Conservation (phyloP, 2,797 vertebrate genomes). For the Girardinus metallicus region DNA sequence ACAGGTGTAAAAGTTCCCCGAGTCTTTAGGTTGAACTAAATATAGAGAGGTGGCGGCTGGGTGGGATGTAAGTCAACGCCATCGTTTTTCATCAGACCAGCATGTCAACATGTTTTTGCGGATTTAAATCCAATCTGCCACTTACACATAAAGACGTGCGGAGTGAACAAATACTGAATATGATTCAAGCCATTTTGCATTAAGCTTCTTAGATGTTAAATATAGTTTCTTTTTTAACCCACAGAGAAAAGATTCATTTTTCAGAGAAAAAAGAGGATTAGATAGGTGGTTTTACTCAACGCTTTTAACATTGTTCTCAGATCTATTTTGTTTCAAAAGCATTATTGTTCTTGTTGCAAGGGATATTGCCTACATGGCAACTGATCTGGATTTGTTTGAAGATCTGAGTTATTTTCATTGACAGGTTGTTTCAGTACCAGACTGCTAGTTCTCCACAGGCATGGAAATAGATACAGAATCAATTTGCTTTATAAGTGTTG, state of each 20-base stretch:
- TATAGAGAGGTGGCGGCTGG: constrained; percentile 26
- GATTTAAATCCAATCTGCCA: constrained; percentile 34
- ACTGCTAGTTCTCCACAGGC: neutral
- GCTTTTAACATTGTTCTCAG: neutral
- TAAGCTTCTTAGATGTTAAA: neutral
- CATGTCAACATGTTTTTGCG: constrained; percentile 11
- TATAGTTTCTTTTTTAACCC: neutral
- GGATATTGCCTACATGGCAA: neutral
- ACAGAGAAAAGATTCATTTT: neutral
- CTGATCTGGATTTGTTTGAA: neutral
- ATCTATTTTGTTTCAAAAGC: neutral
- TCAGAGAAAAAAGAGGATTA: neutral
- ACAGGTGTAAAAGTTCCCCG: neutral
- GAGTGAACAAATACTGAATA: constrained; percentile 8
- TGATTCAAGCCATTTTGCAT: neutral
- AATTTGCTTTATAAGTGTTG: neutral
- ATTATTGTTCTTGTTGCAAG: neutral
- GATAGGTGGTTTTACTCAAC: neutral
- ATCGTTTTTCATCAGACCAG: constrained; percentile 41
- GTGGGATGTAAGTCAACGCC: constrained; percentile 39
- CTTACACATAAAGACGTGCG: constrained; percentile 22
- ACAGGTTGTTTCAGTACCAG: neutral
- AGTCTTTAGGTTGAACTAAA: constrained; percentile 2
- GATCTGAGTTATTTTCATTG: neutral
- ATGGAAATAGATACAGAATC: neutral